Conservation (phyloP, 2,888 invertebrate genomes). For the Hoplodrina blanda region DNA sequence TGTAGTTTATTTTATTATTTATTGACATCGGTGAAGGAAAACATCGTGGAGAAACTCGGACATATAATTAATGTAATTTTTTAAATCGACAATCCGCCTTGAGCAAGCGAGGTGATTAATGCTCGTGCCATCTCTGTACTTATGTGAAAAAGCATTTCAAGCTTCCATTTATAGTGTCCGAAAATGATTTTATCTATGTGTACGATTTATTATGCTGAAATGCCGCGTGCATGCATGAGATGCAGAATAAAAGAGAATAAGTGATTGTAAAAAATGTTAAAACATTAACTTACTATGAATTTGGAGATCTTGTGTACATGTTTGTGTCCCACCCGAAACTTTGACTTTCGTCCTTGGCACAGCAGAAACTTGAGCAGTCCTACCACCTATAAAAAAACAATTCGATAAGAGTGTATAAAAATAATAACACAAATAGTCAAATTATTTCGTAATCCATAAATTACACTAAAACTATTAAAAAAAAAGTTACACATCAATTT, state of each 20-base stretch:
- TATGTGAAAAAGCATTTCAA: too few relatives aligned
- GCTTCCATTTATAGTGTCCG: too few relatives aligned
- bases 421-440: background rate
- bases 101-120: too few relatives aligned
- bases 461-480: background rate
- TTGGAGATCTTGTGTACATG: conserved; percentile 94
- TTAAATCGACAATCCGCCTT: too few relatives aligned
- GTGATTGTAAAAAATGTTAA: background rate
- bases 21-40: too few relatives aligned
- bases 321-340: conserved; percentile 97
- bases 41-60: too few relatives aligned
- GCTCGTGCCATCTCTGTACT: too few relatives aligned
- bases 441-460: background rate
- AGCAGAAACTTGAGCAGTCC: conserved; percentile 96
- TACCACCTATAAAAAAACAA: conserved; percentile 79
- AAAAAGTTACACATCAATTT: background rate
- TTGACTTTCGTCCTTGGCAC: conserved; percentile 97
- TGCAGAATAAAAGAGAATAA: background rate
- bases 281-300: conserved; percentile 90
- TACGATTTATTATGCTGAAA: conserved; percentile 8
- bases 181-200: background rate
- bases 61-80: too few relatives aligned
- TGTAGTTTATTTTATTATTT: too few relatives aligned
- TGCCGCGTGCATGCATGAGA: conserved; percentile 35
- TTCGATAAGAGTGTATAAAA: background rate